Evolutionary conservation across 2,113 vertebrate genomes (phyloP), one percentile per base, ranked within the genome.

Genomic region (Leptosomus discolor): DNA sequence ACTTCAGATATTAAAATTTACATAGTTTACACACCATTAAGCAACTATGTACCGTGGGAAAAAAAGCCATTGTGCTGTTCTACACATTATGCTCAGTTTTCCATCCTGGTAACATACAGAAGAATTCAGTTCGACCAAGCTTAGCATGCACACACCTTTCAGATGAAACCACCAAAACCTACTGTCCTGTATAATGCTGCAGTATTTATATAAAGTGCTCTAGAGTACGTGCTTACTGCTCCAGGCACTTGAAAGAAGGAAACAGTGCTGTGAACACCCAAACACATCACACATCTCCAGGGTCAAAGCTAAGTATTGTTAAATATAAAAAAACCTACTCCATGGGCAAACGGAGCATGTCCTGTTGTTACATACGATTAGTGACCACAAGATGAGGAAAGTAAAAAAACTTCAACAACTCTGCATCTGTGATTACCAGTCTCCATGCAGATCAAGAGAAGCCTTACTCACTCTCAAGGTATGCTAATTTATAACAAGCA

Each of bases 381-480:
- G 73, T 19, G 54, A 51, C 56, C 41, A 37, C 10, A 30, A 36
- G 57, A 53, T 3, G 30, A 90, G 45, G 57, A 73, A 71, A 93
- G 30, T 14, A 41, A 88, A 57, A 39, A 32, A 65, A 34, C 39
- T n/a, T n/a, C 37, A 58, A 58, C 21, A 24, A 9, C 45, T 11
- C 29, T 45, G 46, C 24, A 64, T 26, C 61, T 80, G 58, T 48
- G 63, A 93, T 56, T 39, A 50, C 37, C 54, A 48, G 75, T 8
- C 36, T 76, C 10, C 0, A 9, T 2, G 19, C 29, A 85, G 43
- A 64, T 71, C 26, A 50, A 64, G 69, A 71, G 30, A 8, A 90
- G 81, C 61, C 79, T 95, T 87, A 85, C 51, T 95, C 94, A 96
- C 19, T 91, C 73, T 27, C 34, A 46, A 94, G 86, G 76, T 76